A percentile compares a stretch with the other conserved stretches of the same genome.
phyloP scores from a whole-genome alignment of 2,797 vertebrate genomes.

The Podarcis siculus region DNA sequence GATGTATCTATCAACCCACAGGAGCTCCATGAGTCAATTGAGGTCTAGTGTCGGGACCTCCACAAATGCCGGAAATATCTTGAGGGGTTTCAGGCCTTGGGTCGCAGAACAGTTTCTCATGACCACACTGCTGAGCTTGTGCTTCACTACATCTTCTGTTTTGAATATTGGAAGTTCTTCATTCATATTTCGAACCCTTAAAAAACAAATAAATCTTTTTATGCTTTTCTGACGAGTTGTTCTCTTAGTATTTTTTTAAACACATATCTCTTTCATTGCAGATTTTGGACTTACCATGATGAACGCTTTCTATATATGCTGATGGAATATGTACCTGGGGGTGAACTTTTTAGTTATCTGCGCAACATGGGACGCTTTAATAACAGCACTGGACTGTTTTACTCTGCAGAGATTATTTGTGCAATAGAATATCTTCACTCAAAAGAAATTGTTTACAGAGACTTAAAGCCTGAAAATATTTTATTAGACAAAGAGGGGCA shows the following conservation, averaged over 20 bases:
- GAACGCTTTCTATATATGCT: slow-evolving; percentile 95
- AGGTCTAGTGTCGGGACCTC: neutral
- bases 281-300: slow-evolving; percentile 95
- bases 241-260: slow-evolving; percentile 3
- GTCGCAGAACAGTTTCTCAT: neutral
- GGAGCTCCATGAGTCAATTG: neutral
- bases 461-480: slow-evolving; percentile 98
- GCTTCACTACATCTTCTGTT: neutral
- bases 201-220: neutral
- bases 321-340: slow-evolving; percentile 95
- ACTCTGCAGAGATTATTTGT: slow-evolving; percentile 90
- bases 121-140: neutral
- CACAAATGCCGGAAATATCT: neutral
- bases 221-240: slow-evolving; percentile 16
- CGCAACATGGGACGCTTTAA: slow-evolving; percentile 92
- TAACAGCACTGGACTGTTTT: slow-evolving; percentile 89
- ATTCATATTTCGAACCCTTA: neutral
- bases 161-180: neutral
- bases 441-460: slow-evolving; percentile 93
- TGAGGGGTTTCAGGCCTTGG: neutral
- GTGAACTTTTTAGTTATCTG: slow-evolving; percentile 95
- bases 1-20: neutral
- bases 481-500: slow-evolving; percentile 94
- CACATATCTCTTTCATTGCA: slow-evolving; percentile 60
- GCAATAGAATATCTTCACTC: slow-evolving; percentile 96